phyloP scores from a whole-genome alignment of 2,888 invertebrate genomes.

The Tetranychus piercei region DNA sequence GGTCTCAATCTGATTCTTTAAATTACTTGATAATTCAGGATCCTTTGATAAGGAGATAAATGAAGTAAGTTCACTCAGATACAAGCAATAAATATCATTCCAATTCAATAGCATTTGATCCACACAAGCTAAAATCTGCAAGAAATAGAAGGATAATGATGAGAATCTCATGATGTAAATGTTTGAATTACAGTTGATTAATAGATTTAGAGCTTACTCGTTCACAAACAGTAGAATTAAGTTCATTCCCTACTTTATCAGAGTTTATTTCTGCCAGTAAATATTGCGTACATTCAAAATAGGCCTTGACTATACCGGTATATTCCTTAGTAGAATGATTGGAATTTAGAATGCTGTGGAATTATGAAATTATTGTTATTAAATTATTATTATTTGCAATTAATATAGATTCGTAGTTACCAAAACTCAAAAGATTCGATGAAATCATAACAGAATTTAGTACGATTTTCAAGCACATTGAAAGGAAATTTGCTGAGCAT shows the following conservation, averaged over 20 bases:
- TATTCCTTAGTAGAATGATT: conserved; percentile 40
- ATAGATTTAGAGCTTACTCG: not conserved
- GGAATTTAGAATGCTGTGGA: not conserved
- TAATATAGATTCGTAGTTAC: conserved; percentile 34
- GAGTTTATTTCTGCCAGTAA: conserved; percentile 33
- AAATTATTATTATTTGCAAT: not conserved
- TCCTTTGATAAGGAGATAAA: not conserved
- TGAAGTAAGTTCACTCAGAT: not conserved
- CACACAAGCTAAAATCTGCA: not conserved
- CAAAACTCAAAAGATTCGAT: conserved; percentile 49
- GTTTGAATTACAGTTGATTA: not conserved
- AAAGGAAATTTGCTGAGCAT: conserved; percentile 50
- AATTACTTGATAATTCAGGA: not conserved
- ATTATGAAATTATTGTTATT: not conserved
- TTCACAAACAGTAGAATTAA: not conserved
- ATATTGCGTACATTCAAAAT: conserved; percentile 55
- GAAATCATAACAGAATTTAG: conserved; percentile 45
- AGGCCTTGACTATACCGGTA: conserved; percentile 46
- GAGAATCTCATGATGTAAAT: not conserved
- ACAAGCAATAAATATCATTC: not conserved
- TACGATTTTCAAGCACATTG: conserved; percentile 33
- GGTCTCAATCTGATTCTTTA: not conserved
- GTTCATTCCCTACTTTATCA: not conserved
- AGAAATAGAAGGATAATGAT: not conserved
- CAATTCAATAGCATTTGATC: not conserved